Evolutionary conservation across 2,113 vertebrate genomes (phyloP).

Genomic region (Psettodes erumei): DNA sequence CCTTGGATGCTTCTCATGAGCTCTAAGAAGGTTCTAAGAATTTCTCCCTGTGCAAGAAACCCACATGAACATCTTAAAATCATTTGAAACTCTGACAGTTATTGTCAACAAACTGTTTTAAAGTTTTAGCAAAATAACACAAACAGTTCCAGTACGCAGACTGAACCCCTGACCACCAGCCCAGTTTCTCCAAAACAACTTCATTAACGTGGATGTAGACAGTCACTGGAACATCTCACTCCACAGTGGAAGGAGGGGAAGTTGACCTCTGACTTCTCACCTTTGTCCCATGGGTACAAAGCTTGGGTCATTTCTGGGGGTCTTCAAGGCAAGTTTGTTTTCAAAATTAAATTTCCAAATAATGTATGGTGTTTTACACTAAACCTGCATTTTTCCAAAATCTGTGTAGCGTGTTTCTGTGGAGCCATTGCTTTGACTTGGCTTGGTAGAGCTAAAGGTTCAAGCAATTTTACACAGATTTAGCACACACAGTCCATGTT

Average conservation of each 20-base stretch:
- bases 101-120: constrained; percentile 10
- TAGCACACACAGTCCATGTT: constrained; percentile 20
- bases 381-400: background rate
- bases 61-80: constrained; percentile 25
- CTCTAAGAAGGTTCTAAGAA: constrained; percentile 8
- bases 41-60: constrained; percentile 5
- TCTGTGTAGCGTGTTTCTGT: background rate
- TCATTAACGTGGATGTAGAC: constrained; percentile 14
- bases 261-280: constrained; percentile 48
- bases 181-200: constrained; percentile 6
- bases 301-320: constrained; percentile 14
- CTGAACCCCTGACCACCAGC: background rate
- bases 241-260: constrained; percentile 35
- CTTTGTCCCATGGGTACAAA: constrained; percentile 26
- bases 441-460: background rate
- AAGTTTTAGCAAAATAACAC: background rate
- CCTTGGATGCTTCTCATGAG: constrained; percentile 25
- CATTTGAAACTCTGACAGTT: constrained; percentile 13
- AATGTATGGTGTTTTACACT: background rate
- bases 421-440: background rate
- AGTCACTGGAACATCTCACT: constrained; percentile 55
- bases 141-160: background rate
- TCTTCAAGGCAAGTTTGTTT: constrained; percentile 12
- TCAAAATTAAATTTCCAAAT: constrained; percentile 22
- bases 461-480: constrained; percentile 41